These are phyloP conservation scores for Stylophora pistillata DNA, from an alignment of 64 coral and sea anemone species.

Conservation along the genomic window DNA sequence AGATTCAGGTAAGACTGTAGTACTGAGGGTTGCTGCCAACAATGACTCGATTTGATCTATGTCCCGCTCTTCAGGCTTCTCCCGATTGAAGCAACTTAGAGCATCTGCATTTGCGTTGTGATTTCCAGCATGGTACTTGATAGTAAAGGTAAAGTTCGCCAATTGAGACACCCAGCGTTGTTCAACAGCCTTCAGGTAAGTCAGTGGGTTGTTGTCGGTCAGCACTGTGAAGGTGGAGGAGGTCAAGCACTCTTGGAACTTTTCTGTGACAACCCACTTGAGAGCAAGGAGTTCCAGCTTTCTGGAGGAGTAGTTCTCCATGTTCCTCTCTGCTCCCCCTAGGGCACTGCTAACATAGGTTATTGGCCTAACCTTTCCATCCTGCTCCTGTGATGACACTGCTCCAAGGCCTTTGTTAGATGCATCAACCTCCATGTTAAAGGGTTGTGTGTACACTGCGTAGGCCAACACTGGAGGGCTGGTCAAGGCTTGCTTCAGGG, in stretches of 20 bases:
- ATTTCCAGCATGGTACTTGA: constrained; percentile 47
- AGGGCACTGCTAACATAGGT: constrained; percentile 2
- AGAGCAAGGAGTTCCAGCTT: constrained; percentile 23
- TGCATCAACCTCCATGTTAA: constrained; percentile 52
- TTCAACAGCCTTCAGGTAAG: constrained; percentile 37
- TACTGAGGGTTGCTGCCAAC: constrained; percentile 5
- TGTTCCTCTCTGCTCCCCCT: constrained; percentile 1
- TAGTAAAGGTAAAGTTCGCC: constrained; percentile 56
- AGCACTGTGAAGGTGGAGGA: background rate
- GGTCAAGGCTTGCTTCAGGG: constrained; percentile 12
- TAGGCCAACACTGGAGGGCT: constrained; percentile 6
- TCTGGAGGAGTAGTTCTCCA: background rate
- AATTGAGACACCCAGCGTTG: constrained; percentile 51
- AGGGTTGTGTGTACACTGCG: constrained; percentile 36
- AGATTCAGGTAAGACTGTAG: background rate
- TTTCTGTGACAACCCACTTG: constrained; percentile 29
- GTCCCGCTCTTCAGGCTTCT: background rate
- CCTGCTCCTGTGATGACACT: constrained; percentile 12
- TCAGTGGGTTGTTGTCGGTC: constrained; percentile 31
- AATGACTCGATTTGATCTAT: background rate
- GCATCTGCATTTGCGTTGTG: constrained; percentile 51
- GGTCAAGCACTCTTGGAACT: background rate
- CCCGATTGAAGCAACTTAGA: background rate
- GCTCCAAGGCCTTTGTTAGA: constrained; percentile 7
- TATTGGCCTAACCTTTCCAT: constrained; percentile 14